A percentile compares a stretch with the other conserved stretches of the same genome.
Conservation (phyloP, 2,797 vertebrate genomes). For the Saxicola maurus region DNA sequence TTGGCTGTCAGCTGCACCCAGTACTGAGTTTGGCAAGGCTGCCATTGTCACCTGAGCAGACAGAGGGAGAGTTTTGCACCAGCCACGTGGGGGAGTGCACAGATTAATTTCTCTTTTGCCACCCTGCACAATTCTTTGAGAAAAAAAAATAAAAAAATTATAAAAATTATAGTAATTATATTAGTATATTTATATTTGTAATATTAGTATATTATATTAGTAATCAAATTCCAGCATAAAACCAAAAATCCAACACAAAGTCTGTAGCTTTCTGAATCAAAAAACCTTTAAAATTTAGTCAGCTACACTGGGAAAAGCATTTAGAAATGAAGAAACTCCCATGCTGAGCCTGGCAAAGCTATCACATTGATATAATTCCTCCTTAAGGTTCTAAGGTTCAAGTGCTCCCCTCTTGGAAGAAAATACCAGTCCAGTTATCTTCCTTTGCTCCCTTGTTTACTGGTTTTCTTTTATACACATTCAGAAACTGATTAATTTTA, state of each 20-base stretch:
- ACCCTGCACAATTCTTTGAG: neutral
- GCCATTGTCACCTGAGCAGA: neutral
- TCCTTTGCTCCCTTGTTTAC: neutral
- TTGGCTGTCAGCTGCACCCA: neutral
- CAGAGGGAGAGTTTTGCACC: neutral
- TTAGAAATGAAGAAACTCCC: neutral
- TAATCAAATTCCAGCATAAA: neutral
- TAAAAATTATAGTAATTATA: no score
- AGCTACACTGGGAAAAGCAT: neutral
- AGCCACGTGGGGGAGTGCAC: neutral
- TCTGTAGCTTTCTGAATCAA: neutral
- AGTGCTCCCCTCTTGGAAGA: neutral
- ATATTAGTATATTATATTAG: neutral
- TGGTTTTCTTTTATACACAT: neutral
- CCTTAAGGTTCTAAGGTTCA: neutral
- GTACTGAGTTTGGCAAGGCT: neutral
- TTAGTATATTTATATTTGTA: no score
- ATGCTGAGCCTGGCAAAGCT: neutral
- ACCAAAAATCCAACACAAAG: neutral
- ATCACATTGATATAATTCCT: neutral
- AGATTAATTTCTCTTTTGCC: neutral
- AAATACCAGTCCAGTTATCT: neutral
- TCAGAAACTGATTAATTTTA: neutral
- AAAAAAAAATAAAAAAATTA: neutral
- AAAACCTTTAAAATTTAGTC: neutral